Evolutionary conservation across 2,113 vertebrate genomes (phyloP).

Genomic region (Tyto alba): DNA sequence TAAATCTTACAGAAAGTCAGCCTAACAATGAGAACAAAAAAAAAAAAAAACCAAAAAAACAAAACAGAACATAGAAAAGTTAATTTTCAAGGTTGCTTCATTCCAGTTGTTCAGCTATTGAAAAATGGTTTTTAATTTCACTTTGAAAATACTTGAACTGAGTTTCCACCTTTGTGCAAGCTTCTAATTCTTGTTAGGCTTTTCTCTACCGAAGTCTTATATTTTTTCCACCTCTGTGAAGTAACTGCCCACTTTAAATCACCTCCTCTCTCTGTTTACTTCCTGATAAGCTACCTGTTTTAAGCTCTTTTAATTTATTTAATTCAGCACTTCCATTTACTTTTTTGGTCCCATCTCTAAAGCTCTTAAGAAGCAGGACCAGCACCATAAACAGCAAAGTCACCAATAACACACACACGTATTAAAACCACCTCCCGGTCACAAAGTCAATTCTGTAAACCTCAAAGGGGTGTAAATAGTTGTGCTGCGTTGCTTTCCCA

Average conservation of each 20-base stretch:
- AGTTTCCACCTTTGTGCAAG: not conserved
- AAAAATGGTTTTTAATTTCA: not conserved
- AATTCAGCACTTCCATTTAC: not conserved
- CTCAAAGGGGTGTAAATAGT: not conserved
- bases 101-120: not conserved
- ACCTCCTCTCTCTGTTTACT: not conserved
- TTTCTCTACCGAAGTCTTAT: not conserved
- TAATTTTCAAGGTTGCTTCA: not conserved
- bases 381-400: not conserved
- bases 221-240: not conserved
- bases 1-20: not conserved
- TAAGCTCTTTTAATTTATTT: not conserved
- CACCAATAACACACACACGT: not conserved
- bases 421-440: not conserved
- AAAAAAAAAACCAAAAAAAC: not conserved
- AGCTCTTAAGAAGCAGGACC: not conserved
- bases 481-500: not conserved
- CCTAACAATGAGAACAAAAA: not conserved
- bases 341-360: not conserved
- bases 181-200: not conserved
- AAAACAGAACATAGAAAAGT: rapidly evolving
- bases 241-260: not conserved
- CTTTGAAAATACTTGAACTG: not conserved
- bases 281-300: not conserved
- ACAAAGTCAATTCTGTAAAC: not conserved